Evolutionary conservation across 2,888 invertebrate genomes (phyloP).

Genomic region (Apamea anceps): DNA sequence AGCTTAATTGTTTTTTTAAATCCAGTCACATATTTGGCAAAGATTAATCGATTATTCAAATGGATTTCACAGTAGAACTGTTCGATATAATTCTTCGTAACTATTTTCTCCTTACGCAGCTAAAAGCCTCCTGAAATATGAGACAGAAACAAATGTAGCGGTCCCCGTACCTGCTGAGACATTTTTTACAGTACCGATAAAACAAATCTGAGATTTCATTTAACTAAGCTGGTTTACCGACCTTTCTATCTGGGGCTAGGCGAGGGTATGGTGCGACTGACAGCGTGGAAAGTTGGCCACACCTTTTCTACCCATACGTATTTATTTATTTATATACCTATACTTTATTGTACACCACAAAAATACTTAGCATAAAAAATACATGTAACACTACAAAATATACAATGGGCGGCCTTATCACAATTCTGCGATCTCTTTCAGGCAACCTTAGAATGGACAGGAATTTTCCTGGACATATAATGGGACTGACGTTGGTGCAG

Average conservation of each 20-base stretch:
- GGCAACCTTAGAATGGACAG: too few relatives aligned
- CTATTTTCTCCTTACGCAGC: slow-evolving; percentile 20
- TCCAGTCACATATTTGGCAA: not conserved
- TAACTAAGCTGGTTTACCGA: slow-evolving; percentile 66
- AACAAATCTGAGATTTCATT: slow-evolving; percentile 68
- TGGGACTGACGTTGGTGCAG: too few relatives aligned
- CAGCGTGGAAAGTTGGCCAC: slow-evolving; percentile 11
- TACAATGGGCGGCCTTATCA: too few relatives aligned
- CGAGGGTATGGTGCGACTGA: slow-evolving; percentile 29
- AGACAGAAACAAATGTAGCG: slow-evolving; percentile 49
- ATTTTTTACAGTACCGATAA: slow-evolving; percentile 61
- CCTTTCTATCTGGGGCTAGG: slow-evolving; percentile 46
- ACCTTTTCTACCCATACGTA: not conserved
- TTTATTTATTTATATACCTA: too few relatives aligned
- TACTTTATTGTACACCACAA: too few relatives aligned
- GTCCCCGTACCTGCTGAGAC: slow-evolving; percentile 35
- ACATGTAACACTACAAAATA: too few relatives aligned
- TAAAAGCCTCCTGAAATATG: slow-evolving; percentile 40
- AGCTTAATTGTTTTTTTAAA: not conserved
- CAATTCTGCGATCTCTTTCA: too few relatives aligned
- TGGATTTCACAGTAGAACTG: not conserved
- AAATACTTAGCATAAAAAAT: too few relatives aligned
- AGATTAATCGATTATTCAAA: not conserved
- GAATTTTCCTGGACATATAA: too few relatives aligned
- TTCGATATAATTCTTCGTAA: slow-evolving; percentile 12